These are phyloP conservation scores for Hirtodrosophila duncani DNA, from an alignment of 2,888 invertebrate species.

Conservation along the genomic window DNA sequence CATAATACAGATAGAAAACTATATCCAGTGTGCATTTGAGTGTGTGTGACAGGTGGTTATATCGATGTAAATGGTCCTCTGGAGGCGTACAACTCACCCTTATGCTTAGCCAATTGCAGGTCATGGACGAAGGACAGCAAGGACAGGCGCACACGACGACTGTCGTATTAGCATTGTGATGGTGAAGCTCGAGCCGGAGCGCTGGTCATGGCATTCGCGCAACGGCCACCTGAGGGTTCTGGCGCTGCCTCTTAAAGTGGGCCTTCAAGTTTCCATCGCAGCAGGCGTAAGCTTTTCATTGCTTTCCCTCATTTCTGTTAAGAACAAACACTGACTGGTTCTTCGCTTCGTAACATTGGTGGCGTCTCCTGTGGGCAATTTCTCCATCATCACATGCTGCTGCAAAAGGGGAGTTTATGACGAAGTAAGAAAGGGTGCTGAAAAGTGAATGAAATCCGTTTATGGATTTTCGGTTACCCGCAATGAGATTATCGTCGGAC, in stretches of 20 bases:
- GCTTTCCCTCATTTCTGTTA: not conserved
- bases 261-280: no score
- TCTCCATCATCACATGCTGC: no score
- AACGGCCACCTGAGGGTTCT: conserved; percentile 43
- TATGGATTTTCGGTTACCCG: no score
- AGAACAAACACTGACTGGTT: not conserved
- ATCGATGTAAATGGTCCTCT: conserved; percentile 45
- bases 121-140: conserved; percentile 3
- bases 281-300: conserved; percentile 1
- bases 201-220: conserved; percentile 20
- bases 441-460: no score
- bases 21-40: conserved; percentile 11
- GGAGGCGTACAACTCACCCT: conserved; percentile 24
- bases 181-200: no score
- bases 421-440: no score
- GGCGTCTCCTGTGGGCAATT: no score
- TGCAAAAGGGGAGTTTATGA: no score
- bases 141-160: conserved; percentile 53
- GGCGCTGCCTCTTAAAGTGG: no score
- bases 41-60: conserved; percentile 66
- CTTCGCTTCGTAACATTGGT: no score
- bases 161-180: conserved; percentile 41
- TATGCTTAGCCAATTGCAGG: conserved; percentile 17
- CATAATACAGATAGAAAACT: no score
- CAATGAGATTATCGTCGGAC: no score